phyloP scores from a whole-genome alignment of 1,140 invertebrate genomes.

The Drosophila albomicans region DNA sequence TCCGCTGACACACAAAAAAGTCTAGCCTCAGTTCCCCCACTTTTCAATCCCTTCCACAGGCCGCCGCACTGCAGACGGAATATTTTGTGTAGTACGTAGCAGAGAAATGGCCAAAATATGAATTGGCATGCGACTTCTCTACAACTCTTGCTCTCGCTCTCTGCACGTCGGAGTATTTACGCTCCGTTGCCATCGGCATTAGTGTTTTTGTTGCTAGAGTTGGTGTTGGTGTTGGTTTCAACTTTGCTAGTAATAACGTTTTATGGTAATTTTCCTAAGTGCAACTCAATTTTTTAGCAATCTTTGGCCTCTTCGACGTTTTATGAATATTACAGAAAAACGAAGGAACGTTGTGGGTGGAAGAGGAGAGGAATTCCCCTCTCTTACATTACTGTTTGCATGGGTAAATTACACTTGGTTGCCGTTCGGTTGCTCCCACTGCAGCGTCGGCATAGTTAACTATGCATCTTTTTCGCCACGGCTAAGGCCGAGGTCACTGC shows the following conservation, averaged over 20 bases:
- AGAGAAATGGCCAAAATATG: slow-evolving; percentile 36
- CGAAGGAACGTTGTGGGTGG: slow-evolving; percentile 55
- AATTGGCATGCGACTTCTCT: slow-evolving; percentile 32
- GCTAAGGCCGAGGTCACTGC: slow-evolving; percentile 22
- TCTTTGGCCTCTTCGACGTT: slow-evolving; percentile 49
- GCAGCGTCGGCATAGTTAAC: slow-evolving; percentile 10
- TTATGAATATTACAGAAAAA: slow-evolving; percentile 68
- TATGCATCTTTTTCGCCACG: slow-evolving; percentile 28
- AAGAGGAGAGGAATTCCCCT: background rate
- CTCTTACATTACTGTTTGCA: slow-evolving; percentile 1
- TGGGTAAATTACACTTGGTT: slow-evolving; percentile 7
- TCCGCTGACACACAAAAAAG: slow-evolving; percentile 69
- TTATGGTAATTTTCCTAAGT: slow-evolving; percentile 80
- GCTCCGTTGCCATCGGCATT: background rate
- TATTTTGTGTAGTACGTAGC: slow-evolving; percentile 9
- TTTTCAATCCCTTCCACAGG: background rate
- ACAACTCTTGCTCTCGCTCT: background rate
- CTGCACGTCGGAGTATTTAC: slow-evolving; percentile 3
- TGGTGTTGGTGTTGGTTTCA: slow-evolving; percentile 13
- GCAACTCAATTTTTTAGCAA: slow-evolving; percentile 67
- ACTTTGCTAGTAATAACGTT: slow-evolving; percentile 63
- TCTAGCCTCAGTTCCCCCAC: slow-evolving; percentile 9
- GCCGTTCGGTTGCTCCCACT: background rate
- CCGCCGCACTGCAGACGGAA: background rate
- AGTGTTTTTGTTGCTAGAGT: background rate